Percentiles rank a stretch among this genome's conserved stretches.
Conservation (phyloP, 1,140 invertebrate genomes). For the Lucilia sericata region DNA sequence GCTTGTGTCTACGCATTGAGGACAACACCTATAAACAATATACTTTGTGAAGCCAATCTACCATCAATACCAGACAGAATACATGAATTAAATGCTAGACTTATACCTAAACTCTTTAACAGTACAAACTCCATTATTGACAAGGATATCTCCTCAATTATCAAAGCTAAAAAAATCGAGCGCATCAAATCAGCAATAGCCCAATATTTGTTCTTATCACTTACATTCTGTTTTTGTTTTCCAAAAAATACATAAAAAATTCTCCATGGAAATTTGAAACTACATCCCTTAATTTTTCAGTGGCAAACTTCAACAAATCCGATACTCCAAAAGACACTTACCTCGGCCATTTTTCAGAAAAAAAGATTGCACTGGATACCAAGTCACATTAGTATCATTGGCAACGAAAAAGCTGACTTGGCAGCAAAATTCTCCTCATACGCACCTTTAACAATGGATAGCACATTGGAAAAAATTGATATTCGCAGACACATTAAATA, state of each 20-base stretch:
- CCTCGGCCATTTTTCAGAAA: not conserved
- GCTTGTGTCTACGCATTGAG: not conserved
- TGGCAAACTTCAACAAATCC: not conserved
- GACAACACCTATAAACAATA: not conserved
- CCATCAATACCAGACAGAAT: not conserved
- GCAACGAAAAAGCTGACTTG: not conserved
- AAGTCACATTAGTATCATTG: not conserved
- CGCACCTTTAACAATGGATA: not conserved
- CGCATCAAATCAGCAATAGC: slow-evolving; percentile 1
- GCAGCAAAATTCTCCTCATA: not conserved
- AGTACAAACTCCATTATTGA: not conserved
- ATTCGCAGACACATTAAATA: not conserved
- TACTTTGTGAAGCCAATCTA: not conserved
- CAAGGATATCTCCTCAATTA: not conserved
- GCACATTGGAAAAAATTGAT: not conserved
- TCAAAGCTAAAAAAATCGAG: not conserved
- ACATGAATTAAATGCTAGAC: not conserved
- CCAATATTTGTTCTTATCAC: not conserved
- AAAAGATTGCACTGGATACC: slow-evolving; percentile 1
- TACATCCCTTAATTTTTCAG: not conserved
- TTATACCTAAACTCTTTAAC: not conserved
- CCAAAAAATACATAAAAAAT: not conserved
- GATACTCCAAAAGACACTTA: not conserved
- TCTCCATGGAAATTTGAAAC: not conserved
- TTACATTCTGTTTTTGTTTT: not conserved